A percentile compares a stretch with the other conserved stretches of the same genome.
Evolutionary conservation across 2,797 vertebrate species (phyloP).

Genomic region (Takifugu rubripes): DNA sequence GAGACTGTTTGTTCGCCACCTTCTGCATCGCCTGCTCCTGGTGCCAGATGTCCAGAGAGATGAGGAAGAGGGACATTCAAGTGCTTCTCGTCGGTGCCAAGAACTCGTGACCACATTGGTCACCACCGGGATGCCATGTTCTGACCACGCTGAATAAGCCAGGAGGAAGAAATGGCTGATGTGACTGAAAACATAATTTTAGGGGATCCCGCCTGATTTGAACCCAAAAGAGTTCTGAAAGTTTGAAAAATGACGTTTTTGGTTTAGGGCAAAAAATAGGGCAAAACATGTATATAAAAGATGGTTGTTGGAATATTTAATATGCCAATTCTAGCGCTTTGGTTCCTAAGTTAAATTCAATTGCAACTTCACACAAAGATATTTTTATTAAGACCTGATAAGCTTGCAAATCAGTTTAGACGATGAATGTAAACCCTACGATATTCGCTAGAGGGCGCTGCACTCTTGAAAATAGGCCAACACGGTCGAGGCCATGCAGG

Average conservation of each 20-base stretch:
- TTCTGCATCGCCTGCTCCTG: constrained; percentile 64
- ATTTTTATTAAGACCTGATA: not conserved
- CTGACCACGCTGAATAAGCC: too few relatives aligned
- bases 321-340: too few relatives aligned
- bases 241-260: too few relatives aligned
- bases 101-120: constrained; percentile 16
- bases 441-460: constrained; percentile 15
- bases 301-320: too few relatives aligned
- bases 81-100: constrained; percentile 56
- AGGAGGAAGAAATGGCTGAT: not conserved
- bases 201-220: too few relatives aligned
- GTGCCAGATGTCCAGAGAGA: constrained; percentile 78
- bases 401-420: too few relatives aligned
- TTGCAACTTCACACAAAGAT: not conserved
- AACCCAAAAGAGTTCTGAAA: too few relatives aligned
- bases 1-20: constrained; percentile 58
- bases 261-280: too few relatives aligned
- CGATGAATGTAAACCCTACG: not conserved
- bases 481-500: not conserved
- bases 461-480: not conserved
- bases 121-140: not conserved
- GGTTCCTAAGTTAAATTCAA: too few relatives aligned
- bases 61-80: constrained; percentile 49
- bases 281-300: too few relatives aligned
- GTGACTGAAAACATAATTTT: not conserved